Conservation (phyloP, 2,797 vertebrate species). For the Morelia viridis region DNA sequence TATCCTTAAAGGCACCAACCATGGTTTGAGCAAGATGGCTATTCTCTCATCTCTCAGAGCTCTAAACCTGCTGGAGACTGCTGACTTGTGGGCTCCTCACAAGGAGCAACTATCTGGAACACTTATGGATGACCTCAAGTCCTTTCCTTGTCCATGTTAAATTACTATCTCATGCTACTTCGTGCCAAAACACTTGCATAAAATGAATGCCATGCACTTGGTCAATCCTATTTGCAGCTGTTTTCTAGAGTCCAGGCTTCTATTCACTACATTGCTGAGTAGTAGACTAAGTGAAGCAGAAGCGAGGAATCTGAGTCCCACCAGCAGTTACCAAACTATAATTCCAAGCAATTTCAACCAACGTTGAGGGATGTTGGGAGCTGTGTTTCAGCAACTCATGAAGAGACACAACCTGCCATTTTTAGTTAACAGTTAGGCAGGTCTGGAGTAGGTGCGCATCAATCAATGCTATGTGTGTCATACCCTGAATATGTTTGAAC, state of each 20-base stretch:
- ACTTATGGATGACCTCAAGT: not conserved
- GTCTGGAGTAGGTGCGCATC: not conserved
- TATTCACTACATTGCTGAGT: not conserved
- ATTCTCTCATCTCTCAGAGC: not conserved
- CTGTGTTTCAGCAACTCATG: not conserved
- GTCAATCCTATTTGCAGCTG: not conserved
- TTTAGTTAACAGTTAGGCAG: not conserved
- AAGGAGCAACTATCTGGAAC: not conserved
- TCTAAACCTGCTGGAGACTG: not conserved
- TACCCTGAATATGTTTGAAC: not conserved
- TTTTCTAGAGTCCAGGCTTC: not conserved
- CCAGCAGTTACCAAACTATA: not conserved
- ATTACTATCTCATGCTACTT: not conserved
- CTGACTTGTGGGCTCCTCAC: not conserved
- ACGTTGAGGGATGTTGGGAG: not conserved
- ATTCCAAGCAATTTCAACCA: too few relatives aligned
- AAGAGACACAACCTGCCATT: not conserved
- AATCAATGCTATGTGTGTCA: not conserved
- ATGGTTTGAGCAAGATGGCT: not conserved
- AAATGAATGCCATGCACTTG: not conserved
- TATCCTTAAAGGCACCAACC: not conserved
- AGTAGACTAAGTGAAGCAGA: not conserved
- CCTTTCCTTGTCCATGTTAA: not conserved
- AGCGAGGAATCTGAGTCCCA: not conserved
- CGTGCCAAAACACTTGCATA: not conserved